These are phyloP conservation scores for Eucidaris tribuloides DNA, from an alignment of 35 echinoderm and acorn worm species.

Conservation along the genomic window DNA sequence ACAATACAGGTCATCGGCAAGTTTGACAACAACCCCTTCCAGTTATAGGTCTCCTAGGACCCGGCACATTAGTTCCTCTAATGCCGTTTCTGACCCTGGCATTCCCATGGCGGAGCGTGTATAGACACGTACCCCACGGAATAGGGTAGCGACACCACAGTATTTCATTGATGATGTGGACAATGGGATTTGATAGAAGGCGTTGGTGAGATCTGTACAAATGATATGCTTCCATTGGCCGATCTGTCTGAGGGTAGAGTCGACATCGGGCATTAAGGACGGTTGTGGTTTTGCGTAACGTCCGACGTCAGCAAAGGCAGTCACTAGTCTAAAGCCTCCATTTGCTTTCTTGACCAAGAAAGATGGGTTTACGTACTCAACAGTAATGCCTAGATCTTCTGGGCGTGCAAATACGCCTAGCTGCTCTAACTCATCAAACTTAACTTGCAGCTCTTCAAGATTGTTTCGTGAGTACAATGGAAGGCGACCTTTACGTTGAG, in stretches of 20 bases:
- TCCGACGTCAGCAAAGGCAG: conserved; percentile 35
- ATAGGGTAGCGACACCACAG: conserved; percentile 48
- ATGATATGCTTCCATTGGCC: conserved; percentile 33
- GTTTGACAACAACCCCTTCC: not conserved
- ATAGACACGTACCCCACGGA: conserved; percentile 50
- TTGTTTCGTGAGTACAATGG: conserved; percentile 1
- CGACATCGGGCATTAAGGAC: conserved; percentile 21
- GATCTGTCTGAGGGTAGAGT: conserved; percentile 20
- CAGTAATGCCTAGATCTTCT: conserved; percentile 46
- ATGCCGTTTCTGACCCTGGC: conserved; percentile 67
- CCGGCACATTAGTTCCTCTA: conserved; percentile 61
- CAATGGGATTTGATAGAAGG: conserved; percentile 34
- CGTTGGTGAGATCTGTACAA: conserved; percentile 18
- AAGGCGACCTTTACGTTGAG: conserved; percentile 43
- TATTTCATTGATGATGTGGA: conserved; percentile 6
- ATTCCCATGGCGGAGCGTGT: conserved; percentile 52
- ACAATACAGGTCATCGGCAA: conserved; percentile 37
- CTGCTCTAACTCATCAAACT: conserved; percentile 53
- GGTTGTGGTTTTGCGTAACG: conserved; percentile 35
- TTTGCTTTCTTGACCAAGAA: conserved; percentile 33
- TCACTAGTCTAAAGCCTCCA: not conserved
- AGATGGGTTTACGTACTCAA: conserved; percentile 69
- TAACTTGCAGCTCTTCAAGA: conserved; percentile 30
- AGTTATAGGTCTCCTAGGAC: conserved; percentile 51
- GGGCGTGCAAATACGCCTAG: conserved; percentile 45